Base-by-base conservation (phyloP, 2,797 vertebrate genomes). In the Phrynocephalus vlangalii region DNA sequence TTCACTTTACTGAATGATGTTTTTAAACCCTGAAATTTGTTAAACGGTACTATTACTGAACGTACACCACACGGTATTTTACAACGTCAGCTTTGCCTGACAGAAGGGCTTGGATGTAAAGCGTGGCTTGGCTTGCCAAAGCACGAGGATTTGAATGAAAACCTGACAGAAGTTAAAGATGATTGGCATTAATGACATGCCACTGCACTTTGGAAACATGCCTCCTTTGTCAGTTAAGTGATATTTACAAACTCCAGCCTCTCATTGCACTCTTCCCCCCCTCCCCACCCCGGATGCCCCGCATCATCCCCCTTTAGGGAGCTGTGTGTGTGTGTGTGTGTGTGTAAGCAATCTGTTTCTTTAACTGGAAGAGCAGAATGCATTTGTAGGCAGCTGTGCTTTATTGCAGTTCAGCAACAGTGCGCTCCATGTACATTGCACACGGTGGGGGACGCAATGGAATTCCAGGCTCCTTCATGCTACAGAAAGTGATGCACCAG, bases 151-250 rank as follows among this genome's bases (percentile, higher is more conserved):
- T 70, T 71, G 92, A 93, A 94, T 77, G 93, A 87, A 92, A 95
- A 84, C 18, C 87, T 88, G 93, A 90, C 87, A 90, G 24, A 50
- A 94, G 91, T 33, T 87, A 67, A n/a, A 86, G 89, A 79, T 94
- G 96, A 95, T 63, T 91, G 94, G 91, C 90, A 66, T 75, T 89
- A 93, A 94, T 0, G 84, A 90, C 4, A 24, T 0, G 26, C 84
- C 24, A 18, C 91, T 3, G 85, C 78, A 2, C 88, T 66, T 83
- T 1, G 44, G 83, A 93, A 95, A 89, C 84, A 82, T n/a, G 83
- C 89, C 84, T 91, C 87, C 83, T 89, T 3, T 84, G 85, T 78
- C 2, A 33, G 70, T 18, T 84, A 89, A 84, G 33, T 71, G 91
- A 70, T 90, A 81, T 72, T 94, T 33, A 88, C 90, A 84, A 90